Conservation (phyloP, 2,888 invertebrate species). For the Diarsia mendica region DNA sequence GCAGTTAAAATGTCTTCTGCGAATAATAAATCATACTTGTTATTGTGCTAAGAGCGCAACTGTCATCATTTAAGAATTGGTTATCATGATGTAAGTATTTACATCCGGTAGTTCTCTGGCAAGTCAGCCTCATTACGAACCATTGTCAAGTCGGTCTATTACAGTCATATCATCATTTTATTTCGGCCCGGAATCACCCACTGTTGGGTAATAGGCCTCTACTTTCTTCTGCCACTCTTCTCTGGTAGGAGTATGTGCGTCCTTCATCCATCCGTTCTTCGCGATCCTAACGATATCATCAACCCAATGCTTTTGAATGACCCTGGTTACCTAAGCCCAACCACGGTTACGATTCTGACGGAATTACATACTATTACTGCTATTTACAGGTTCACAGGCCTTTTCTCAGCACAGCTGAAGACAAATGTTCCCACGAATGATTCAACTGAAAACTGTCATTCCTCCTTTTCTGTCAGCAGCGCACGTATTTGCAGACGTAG, state of each 20-base stretch:
- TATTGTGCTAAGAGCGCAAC: background rate
- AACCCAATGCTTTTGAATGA: no score
- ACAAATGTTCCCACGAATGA: background rate
- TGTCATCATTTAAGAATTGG: background rate
- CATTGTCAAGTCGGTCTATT: background rate
- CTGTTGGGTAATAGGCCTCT: no score
- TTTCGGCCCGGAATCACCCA: no score
- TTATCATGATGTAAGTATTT: background rate
- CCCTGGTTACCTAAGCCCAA: no score
- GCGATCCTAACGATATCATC: no score
- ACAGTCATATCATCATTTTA: no score
- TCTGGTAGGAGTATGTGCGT: no score
- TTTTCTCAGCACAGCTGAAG: background rate
- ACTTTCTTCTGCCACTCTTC: no score
- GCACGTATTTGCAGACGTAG: background rate
- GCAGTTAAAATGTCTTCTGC: background rate
- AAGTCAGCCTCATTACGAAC: background rate
- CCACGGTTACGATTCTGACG: no score
- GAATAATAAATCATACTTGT: background rate
- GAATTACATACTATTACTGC: no score
- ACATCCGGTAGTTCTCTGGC: background rate
- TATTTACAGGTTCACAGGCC: no score
- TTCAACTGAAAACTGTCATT: background rate
- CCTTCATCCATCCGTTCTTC: no score
- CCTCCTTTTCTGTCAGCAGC: background rate